phyloP scores from a whole-genome alignment of 2,113 vertebrate species.

The Smithornis capensis region DNA sequence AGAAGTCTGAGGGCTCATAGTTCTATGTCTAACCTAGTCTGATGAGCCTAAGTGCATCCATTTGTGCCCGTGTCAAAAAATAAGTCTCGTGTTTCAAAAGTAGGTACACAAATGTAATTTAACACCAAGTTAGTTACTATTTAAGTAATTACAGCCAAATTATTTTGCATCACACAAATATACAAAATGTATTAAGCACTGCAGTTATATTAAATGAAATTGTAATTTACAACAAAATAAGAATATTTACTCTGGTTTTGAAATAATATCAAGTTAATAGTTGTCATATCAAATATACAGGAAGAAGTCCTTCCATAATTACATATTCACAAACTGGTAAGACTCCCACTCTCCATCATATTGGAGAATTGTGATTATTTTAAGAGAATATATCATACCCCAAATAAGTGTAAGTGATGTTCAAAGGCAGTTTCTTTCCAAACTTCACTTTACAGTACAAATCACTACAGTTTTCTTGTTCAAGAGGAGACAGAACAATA shows the following conservation, averaged over 20 bases:
- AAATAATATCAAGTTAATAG: background rate
- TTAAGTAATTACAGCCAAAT: background rate
- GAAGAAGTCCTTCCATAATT: background rate
- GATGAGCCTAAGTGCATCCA: background rate
- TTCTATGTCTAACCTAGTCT: background rate
- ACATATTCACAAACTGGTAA: background rate
- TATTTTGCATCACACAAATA: background rate
- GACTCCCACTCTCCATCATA: background rate
- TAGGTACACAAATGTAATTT: background rate
- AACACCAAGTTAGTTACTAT: background rate
- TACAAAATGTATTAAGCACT: background rate
- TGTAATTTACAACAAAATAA: background rate
- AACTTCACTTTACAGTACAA: background rate
- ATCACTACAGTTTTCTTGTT: background rate
- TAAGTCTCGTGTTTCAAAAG: background rate
- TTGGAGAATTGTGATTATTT: background rate
- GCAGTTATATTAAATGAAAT: background rate
- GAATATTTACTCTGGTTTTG: background rate
- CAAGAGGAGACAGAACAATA: constrained; percentile 75
- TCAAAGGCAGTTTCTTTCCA: background rate
- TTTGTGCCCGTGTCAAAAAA: background rate
- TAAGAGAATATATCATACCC: background rate
- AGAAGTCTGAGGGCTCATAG: background rate
- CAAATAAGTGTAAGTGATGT: background rate
- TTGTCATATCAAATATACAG: background rate